A percentile compares a stretch with the other conserved stretches of the same genome.
phyloP scores from a whole-genome alignment of 2,113 vertebrate species.

The Peromyscus polionotus region DNA sequence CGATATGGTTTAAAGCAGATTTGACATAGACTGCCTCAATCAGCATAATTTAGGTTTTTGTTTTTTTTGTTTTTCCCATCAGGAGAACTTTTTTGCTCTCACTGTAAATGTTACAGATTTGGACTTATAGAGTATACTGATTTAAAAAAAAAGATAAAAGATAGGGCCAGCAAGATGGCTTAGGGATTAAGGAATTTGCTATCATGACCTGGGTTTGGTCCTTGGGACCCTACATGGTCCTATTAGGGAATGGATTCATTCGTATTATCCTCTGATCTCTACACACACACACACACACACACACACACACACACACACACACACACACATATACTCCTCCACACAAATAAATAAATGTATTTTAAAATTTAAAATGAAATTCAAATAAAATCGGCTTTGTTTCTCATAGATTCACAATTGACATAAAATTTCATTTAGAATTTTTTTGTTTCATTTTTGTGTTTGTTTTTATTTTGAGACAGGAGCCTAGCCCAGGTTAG shows the following conservation, averaged over 20 bases:
- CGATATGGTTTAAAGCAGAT: constrained; percentile 5
- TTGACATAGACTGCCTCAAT: not conserved
- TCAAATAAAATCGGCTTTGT: constrained; percentile 40
- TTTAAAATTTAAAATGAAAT: not conserved
- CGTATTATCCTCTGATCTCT: not conserved
- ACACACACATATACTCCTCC: not conserved
- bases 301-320: too few species aligned
- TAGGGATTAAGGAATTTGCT: not conserved
- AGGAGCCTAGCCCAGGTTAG: not conserved
- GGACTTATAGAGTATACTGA: constrained; percentile 33
- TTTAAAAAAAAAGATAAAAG: not conserved
- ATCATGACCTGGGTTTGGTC: not conserved
- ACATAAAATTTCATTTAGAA: not conserved
- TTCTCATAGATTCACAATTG: constrained; percentile 44
- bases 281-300: not conserved
- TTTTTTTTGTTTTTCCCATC: not conserved
- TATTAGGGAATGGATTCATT: not conserved
- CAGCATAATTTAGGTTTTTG: not conserved
- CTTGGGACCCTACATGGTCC: not conserved
- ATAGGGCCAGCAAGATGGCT: not conserved
- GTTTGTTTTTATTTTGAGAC: not conserved
- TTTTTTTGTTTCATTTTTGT: not conserved
- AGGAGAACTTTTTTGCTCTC: constrained; percentile 40
- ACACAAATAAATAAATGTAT: not conserved
- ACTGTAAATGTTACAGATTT: constrained; percentile 27